These are phyloP conservation scores for Bombus pascuorum DNA, from an alignment of 1,140 invertebrate genomes.

Conservation along the genomic window DNA sequence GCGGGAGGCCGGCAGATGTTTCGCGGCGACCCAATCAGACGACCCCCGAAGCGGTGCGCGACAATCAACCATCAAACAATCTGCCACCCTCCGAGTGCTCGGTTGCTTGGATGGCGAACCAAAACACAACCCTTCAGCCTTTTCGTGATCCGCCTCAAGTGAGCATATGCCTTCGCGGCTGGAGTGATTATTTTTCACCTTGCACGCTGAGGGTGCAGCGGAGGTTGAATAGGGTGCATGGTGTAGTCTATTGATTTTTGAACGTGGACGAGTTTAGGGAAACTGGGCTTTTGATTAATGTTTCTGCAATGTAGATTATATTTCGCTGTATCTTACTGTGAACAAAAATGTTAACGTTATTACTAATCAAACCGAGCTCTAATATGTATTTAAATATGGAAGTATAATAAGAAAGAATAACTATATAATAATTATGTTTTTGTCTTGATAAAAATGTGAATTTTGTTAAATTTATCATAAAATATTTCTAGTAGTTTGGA, in stretches of 20 bases:
- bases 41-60: conserved; percentile 79
- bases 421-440: too few relatives aligned
- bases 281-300: background rate
- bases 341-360: background rate
- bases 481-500: too few relatives aligned
- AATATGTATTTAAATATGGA: background rate
- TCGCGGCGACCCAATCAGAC: conserved; percentile 82
- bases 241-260: background rate
- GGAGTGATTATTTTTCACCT: conserved; percentile 76
- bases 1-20: conserved; percentile 82
- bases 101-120: conserved; percentile 73
- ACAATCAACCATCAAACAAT: conserved; percentile 83
- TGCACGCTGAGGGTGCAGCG: background rate
- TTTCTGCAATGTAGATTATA: background rate
- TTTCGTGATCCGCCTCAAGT: conserved; percentile 63
- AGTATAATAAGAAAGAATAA: too few relatives aligned
- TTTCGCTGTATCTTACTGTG: background rate
- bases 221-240: background rate
- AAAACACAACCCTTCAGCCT: conserved; percentile 69
- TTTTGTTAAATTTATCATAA: too few relatives aligned
- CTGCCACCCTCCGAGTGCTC: conserved; percentile 74
- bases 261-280: background rate
- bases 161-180: conserved; percentile 79
- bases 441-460: too few relatives aligned
- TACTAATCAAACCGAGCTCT: too few relatives aligned